Evolutionary conservation across 2,797 vertebrate genomes (phyloP).

Genomic region (Cirrhinus molitorella): DNA sequence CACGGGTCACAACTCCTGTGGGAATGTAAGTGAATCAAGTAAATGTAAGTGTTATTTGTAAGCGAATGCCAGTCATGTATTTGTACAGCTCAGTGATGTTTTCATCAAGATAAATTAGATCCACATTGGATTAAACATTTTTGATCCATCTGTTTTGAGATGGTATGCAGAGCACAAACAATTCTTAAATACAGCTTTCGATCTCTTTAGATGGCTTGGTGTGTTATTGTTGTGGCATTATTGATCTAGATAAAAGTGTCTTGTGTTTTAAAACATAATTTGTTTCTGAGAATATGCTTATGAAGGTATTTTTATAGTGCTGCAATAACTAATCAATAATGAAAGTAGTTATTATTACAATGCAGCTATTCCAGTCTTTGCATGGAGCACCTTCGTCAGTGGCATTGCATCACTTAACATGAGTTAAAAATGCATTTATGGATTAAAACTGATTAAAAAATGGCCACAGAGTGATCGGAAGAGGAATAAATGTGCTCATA

Average conservation of each 20-base stretch:
- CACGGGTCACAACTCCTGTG: background rate
- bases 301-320: background rate
- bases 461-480: background rate
- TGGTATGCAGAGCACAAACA: background rate
- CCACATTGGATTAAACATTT: background rate
- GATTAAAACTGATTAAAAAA: background rate
- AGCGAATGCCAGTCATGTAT: background rate
- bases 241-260: background rate
- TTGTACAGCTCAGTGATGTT: background rate
- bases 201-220: background rate
- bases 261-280: background rate
- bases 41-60: background rate
- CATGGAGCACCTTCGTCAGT: too few species aligned
- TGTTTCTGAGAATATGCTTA: background rate
- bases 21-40: background rate
- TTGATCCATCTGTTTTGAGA: background rate
- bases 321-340: background rate
- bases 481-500: background rate
- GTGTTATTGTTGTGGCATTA: background rate
- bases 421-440: background rate
- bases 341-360: slow-evolving; percentile 14
- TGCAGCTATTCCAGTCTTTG: background rate
- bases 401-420: background rate
- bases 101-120: background rate
- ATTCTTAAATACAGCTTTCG: background rate